phyloP scores from a whole-genome alignment of 2,797 vertebrate species.

The Sebastes minor region DNA sequence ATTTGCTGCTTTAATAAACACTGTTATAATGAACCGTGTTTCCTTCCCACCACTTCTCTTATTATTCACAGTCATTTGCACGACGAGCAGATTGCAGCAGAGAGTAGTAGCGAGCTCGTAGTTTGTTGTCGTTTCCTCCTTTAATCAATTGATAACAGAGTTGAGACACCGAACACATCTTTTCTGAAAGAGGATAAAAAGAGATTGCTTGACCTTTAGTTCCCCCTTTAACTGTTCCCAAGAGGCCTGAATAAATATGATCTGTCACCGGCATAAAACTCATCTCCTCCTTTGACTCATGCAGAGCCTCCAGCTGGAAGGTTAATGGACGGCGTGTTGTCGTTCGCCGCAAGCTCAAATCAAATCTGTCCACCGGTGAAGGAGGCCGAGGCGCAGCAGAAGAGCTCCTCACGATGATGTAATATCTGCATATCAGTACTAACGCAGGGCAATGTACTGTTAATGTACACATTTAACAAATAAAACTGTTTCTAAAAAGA shows the following conservation, averaged over 20 bases:
- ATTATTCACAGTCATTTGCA: neutral
- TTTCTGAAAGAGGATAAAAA: neutral
- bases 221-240: conserved; percentile 18
- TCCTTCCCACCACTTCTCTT: neutral
- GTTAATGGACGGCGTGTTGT: neutral
- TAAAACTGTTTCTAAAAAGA: too few relatives aligned
- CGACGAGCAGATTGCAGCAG: neutral
- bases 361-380: neutral
- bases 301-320: neutral
- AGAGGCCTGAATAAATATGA: conserved; percentile 25
- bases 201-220: conserved; percentile 33
- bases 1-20: too few relatives aligned
- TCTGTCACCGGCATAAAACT: neutral
- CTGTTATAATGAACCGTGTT: too few relatives aligned
- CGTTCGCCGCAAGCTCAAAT: neutral
- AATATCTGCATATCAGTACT: neutral
- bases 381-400: neutral
- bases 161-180: neutral
- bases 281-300: neutral
- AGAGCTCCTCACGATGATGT: neutral
- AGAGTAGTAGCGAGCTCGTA: neutral
- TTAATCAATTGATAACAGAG: neutral
- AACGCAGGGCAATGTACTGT: neutral
- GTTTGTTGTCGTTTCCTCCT: neutral
- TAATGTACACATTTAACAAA: too few relatives aligned